Evolutionary conservation across 1,140 invertebrate species (phyloP), one percentile per base, ranked within the genome.

Genomic region (Cotesia glomerata): DNA sequence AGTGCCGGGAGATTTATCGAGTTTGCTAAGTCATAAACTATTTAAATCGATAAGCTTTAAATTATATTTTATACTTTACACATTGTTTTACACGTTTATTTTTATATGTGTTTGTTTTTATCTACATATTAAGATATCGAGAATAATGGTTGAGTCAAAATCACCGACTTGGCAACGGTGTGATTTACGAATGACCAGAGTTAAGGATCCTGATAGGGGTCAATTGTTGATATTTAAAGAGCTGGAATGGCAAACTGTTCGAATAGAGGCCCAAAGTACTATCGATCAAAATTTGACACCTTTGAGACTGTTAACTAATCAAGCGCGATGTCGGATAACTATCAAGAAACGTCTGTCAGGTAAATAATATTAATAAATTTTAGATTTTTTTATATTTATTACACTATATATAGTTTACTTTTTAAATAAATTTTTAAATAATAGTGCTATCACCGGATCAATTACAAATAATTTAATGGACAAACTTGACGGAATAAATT

Each of bases 201-300:
- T 99, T 59, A 97, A 98, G 87, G 97, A 98, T 82, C 89, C 92
- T 7, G 91, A 93, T 62, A 91, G 92, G 77, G 95, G 95, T 36
- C 95, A 98, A 80, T 88, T 99, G 73, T 88, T 99, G 65, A 94
- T 99, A 81, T 99, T 99, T 87, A 99, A 99, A 90, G 97, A 98
- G 88, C 87, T 99, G 61, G 94, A 96, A 81, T 99, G 98, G 98
- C 97, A 99, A 88, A 97, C 95, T 61, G 91, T 98, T 35, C 90
- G 96, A 76, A 95, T 99, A 83, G 97, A 99, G 88, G 97, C 97
- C 0, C 94, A 91, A 80, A 95, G 95, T 63, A 93, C 92, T 45
- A 91, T 92, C 78, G 93, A 94, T 79, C 91, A 91, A 74, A 91
- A 92, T 72, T 86, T 97, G 65, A 96, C 97, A 2, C 98, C 98